A percentile compares a stretch with the other conserved stretches of the same genome.
Conservation (phyloP, 1,140 invertebrate genomes). For the Akabosia matsudoensis region DNA sequence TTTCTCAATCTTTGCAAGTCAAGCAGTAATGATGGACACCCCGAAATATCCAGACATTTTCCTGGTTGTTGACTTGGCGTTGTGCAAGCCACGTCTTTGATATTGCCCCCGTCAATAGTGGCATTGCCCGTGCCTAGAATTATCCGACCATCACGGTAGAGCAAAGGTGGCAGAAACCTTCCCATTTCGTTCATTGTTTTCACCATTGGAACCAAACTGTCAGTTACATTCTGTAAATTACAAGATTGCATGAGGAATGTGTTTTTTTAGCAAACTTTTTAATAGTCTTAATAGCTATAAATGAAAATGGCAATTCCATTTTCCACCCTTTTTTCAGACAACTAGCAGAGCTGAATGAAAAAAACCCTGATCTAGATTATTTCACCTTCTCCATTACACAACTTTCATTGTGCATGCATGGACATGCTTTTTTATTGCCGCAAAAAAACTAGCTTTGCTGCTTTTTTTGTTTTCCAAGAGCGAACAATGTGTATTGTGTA, state of each 20-base stretch:
- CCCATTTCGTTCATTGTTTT: slow-evolving; percentile 54
- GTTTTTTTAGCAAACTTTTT: background rate
- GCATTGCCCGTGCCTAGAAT: slow-evolving; percentile 46
- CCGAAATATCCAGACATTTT: slow-evolving; percentile 81
- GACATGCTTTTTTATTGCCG: too few relatives aligned
- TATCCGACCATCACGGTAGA: slow-evolving; percentile 49
- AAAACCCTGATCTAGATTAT: slow-evolving; percentile 13
- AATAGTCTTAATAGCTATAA: background rate
- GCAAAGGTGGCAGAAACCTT: slow-evolving; percentile 59
- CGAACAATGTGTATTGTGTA: too few relatives aligned
- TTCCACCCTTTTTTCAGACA: too few relatives aligned
- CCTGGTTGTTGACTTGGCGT: slow-evolving; percentile 74
- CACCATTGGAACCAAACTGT: slow-evolving; percentile 70
- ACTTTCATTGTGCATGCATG: background rate
- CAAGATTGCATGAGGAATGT: background rate
- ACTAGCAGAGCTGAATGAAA: background rate
- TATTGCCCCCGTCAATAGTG: slow-evolving; percentile 42
- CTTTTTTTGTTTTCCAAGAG: too few relatives aligned
- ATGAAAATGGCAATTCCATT: background rate
- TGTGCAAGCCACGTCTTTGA: slow-evolving; percentile 59
- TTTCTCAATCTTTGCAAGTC: slow-evolving; percentile 76
- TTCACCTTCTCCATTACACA: background rate
- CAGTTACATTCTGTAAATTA: slow-evolving; percentile 63
- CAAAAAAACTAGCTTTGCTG: too few relatives aligned
- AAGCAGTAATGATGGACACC: slow-evolving; percentile 79